A percentile compares a stretch with the other conserved stretches of the same genome.
phyloP scores from a whole-genome alignment of 2,113 vertebrate species.

The Dryoscopus gambensis region DNA sequence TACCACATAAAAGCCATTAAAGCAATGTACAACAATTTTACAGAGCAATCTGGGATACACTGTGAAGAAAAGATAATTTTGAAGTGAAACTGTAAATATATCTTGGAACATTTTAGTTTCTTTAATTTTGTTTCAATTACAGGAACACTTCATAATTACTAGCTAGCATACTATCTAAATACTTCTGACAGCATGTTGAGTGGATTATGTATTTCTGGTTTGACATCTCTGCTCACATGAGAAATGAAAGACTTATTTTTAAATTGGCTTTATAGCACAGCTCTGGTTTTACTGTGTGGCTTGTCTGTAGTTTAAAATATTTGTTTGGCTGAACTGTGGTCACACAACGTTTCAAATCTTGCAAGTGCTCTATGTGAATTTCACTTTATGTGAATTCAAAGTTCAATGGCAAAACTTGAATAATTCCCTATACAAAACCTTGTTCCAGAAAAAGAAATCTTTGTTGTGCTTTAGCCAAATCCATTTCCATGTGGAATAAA shows the following conservation, averaged over 20 bases:
- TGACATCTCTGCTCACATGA: neutral
- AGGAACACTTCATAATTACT: neutral
- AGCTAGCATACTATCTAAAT: neutral
- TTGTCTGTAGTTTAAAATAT: neutral
- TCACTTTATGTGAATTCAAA: neutral
- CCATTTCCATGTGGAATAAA: neutral
- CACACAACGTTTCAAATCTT: neutral
- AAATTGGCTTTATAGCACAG: neutral
- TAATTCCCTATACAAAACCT: neutral
- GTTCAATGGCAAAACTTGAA: neutral
- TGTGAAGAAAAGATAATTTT: neutral
- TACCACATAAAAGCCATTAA: neutral
- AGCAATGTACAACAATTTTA: neutral
- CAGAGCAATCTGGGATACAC: neutral
- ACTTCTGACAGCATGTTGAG: neutral
- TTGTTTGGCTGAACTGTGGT: neutral
- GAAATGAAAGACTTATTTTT: neutral
- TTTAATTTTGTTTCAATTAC: neutral
- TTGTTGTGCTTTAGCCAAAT: neutral
- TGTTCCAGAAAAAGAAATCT: neutral
- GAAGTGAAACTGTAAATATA: neutral
- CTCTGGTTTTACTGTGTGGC: neutral
- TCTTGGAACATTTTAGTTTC: neutral
- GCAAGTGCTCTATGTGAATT: neutral
- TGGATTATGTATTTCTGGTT: neutral